These are phyloP conservation scores for Silurus lanzhouensis DNA, from an alignment of 2,797 vertebrate species.

Conservation along the genomic window DNA sequence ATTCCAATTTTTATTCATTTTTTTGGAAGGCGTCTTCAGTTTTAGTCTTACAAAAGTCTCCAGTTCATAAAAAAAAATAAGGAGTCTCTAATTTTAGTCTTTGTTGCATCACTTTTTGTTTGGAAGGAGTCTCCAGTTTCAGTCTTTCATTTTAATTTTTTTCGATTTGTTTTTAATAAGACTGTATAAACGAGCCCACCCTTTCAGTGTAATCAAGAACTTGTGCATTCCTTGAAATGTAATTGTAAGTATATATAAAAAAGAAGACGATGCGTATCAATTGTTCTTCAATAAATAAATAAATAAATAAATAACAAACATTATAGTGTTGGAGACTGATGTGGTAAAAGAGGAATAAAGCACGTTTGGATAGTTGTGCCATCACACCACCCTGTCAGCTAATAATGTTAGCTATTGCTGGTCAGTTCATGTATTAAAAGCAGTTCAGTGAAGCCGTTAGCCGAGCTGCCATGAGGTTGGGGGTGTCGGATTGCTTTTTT, in stretches of 20 bases:
- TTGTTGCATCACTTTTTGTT: no score
- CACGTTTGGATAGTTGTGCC: neutral
- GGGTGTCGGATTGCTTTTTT: conserved; percentile 71
- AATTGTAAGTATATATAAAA: neutral
- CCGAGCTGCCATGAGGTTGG: conserved; percentile 55
- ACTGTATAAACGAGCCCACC: neutral
- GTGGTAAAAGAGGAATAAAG: neutral
- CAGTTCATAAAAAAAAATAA: no score
- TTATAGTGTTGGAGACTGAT: neutral
- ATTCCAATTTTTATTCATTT: no score
- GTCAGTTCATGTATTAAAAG: neutral
- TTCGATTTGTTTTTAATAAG: no score
- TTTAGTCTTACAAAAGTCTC: no score
- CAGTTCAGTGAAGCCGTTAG: no score
- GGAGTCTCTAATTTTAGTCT: no score
- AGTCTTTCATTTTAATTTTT: no score
- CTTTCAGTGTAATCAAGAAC: neutral
- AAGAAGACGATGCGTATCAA: no score
- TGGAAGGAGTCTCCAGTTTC: no score
- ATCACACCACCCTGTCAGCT: neutral
- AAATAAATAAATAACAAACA: neutral
- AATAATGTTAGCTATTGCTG: neutral
- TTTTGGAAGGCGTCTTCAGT: no score
- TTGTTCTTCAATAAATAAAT: neutral
- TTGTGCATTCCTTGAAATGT: neutral